Percentiles rank a stretch among this genome's conserved stretches.
phyloP scores from a whole-genome alignment of 2,888 invertebrate genomes.

The Tenthredo scrophulariae region DNA sequence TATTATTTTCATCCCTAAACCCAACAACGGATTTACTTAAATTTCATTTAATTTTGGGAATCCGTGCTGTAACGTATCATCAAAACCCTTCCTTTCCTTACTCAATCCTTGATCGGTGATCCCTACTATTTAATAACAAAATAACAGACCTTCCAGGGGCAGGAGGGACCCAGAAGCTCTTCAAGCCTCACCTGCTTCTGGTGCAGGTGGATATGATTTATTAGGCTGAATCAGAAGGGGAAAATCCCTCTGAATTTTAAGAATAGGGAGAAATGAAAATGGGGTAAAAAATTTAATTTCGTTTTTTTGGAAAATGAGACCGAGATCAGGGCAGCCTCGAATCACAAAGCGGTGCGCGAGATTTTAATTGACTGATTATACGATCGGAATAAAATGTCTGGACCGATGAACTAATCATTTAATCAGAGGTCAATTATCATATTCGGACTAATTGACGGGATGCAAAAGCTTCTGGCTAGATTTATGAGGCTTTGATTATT shows the following conservation, averaged over 20 bases:
- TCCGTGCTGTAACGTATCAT: not conserved
- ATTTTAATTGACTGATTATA: not conserved
- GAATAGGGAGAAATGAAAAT: not conserved
- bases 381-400: not conserved
- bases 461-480: not conserved
- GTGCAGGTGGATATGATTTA: not conserved
- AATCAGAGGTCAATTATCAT: conserved; percentile 12
- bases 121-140: not conserved
- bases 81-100: not conserved
- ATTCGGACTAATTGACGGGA: conserved; percentile 51
- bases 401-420: not conserved
- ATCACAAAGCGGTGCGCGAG: not conserved
- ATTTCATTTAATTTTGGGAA: not conserved
- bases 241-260: not conserved
- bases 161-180: not conserved
- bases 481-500: not conserved
- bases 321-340: not conserved
- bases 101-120: not conserved
- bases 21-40: not conserved
- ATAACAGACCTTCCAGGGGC: not conserved
- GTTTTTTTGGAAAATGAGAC: not conserved
- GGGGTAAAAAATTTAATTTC: not conserved
- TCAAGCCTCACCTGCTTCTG: not conserved
- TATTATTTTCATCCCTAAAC: not conserved
- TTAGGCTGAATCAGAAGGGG: not conserved